Base-by-base conservation (phyloP, 2,797 vertebrate species). In the Tapera naevia region DNA sequence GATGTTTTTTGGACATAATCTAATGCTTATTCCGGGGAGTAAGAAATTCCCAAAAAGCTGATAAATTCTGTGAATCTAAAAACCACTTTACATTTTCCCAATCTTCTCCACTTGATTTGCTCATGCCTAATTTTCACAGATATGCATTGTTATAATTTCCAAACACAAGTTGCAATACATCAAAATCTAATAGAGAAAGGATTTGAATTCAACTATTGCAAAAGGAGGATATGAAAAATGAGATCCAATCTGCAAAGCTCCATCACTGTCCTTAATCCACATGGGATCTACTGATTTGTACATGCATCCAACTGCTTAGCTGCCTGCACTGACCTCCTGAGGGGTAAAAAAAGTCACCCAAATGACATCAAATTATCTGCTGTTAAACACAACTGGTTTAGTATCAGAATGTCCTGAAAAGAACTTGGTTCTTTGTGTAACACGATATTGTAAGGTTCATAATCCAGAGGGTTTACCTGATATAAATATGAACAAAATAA, bases 171-270 rank as follows among this genome's bases (percentile, higher is more conserved):
- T 91, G 30, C 57, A 82, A 94, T 91, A 74, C 35, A 95, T 88
- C 79, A 86, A 89, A 89, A 37, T 46, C 58, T 19, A 80, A 65
- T 91, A 86, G 50, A 54, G 54, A 90, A 75, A 32, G n/a, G 50
- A 89, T 80, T 91, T 92, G 70, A 95, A 94, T 58, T 32, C 61
- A 83, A 86, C 82, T 58, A 58, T 58, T 89, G 87, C 75, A 78
- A 88, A 94, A 71, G 35, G 45, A 80, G 46, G 54, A 85, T 92
- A 83, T 85, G 50, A 94, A 95, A 92, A 95, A 91, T 60, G 14
- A 86, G 70, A 53, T 43, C 61, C 61, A 93, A 81, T 69, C 81
- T 88, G 72, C 84, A 86, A 75, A 0, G 3, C 60, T 82, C 75
- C 32, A 21, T 89, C 92, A 95, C 37, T 85, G 78, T 80, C 93